These are phyloP conservation scores for Stenodera caucasica DNA, from an alignment of 2,888 invertebrate species.

Conservation along the genomic window DNA sequence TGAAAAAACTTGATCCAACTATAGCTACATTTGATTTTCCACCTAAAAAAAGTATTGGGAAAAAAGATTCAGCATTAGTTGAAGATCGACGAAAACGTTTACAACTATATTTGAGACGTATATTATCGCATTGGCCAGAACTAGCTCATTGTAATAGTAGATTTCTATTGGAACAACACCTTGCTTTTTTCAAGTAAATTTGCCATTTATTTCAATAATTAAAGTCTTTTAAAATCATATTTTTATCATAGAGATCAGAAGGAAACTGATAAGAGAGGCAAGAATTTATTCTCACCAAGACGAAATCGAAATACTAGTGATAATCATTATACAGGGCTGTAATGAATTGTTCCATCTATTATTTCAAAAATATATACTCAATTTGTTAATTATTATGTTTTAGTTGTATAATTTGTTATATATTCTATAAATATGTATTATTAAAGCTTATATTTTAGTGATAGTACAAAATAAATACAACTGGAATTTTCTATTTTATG, in stretches of 20 bases:
- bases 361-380: neutral
- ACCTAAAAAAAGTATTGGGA: constrained; percentile 91
- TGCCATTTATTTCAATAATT: constrained; percentile 11
- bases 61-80: constrained; percentile 85
- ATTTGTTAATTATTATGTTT: neutral
- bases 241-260: constrained; percentile 50
- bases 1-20: constrained; percentile 80
- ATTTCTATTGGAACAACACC: constrained; percentile 73
- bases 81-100: constrained; percentile 83
- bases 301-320: constrained; percentile 41
- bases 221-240: constrained; percentile 8
- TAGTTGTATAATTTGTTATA: constrained; percentile 2
- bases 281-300: constrained; percentile 43
- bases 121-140: constrained; percentile 78
- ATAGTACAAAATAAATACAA: constrained; percentile 1
- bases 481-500: neutral
- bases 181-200: constrained; percentile 85
- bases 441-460: neutral
- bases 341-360: constrained; percentile 29
- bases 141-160: constrained; percentile 76
- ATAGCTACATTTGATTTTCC: constrained; percentile 88
- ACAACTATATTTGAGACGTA: constrained; percentile 84
- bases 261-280: constrained; percentile 41
- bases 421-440: neutral
- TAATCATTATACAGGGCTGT: constrained; percentile 53